Base-by-base conservation (phyloP, 2,113 vertebrate species). In the Protobothrops mucrosquamatus region DNA sequence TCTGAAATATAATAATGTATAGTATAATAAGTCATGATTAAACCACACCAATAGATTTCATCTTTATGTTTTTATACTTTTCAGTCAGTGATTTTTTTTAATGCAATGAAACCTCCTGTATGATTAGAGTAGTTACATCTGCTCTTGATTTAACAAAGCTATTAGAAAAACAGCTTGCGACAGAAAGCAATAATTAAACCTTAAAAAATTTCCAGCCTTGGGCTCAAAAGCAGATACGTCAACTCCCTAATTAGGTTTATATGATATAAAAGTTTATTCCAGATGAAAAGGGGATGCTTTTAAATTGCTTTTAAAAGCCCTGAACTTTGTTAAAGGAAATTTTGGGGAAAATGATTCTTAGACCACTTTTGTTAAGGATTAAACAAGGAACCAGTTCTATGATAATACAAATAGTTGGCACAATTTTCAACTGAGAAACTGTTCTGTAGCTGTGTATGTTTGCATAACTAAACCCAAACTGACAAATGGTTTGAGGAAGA, bases 141-240 rank as follows among this genome's bases (percentile, higher is more conserved):
- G 92, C 92, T 56, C 85, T 59, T 95, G 69, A 93, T 59, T 95
- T 96, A 24, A 54, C 12, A 94, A 95, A 92, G 51, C 11, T 43
- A 91, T 94, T 87, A 88, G 46, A 46, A 15, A 51, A 39, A 15
- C 14, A 51, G 34, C 48, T 95, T 94, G 89, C 91, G 81, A 95
- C 88, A 89, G 85, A 93, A 96, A 92, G 85, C 46, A 93, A 24
- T 54, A 94, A 91, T 96, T 96, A 95, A 96, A 90, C 55, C 56
- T 74, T 69, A 52, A 94, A 95, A 94, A 92, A 90, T 95, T 94
- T 24, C 6, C 0, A 87, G n/a, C 57, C 93, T 91, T 89, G 74
- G 48, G 88, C 86, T 87, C 91, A 94, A 92, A 94, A 24, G 89
- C 81, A 92, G 87, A 20, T 89, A 29, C 15, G 23, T 39, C 94